These are phyloP conservation scores for Bubo scandiacus DNA, from an alignment of 2,113 vertebrate species.

Conservation along the genomic window DNA sequence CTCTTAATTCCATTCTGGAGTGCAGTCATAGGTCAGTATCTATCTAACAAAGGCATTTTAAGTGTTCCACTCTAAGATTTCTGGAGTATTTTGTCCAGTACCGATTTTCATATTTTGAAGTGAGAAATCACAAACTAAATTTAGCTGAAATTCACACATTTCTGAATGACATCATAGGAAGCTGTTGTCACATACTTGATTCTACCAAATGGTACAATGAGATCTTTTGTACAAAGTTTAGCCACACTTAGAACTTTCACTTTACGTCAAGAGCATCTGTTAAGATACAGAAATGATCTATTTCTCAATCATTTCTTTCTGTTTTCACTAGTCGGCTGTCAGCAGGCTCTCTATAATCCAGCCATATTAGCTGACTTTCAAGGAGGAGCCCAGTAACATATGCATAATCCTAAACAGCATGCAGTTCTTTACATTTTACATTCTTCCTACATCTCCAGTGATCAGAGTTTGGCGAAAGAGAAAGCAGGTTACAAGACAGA, in stretches of 20 bases:
- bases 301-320: background rate
- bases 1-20: background rate
- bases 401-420: background rate
- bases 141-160: background rate
- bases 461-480: background rate
- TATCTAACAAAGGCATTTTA: background rate
- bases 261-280: background rate
- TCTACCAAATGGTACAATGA: background rate
- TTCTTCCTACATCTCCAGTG: background rate
- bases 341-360: background rate
- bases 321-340: background rate
- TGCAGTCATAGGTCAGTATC: rapidly evolving
- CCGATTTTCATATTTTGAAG: background rate
- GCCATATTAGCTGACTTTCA: background rate
- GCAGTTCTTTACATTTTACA: background rate
- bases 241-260: background rate
- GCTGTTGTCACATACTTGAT: background rate
- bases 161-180: background rate
- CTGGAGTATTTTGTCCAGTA: background rate
- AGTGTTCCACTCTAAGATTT: background rate
- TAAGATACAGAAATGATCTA: background rate
- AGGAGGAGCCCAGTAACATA: background rate
- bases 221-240: background rate
- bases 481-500: background rate
- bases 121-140: background rate